phyloP scores from a whole-genome alignment of 2,797 vertebrate genomes.

The Cephalopachus bancanus region DNA sequence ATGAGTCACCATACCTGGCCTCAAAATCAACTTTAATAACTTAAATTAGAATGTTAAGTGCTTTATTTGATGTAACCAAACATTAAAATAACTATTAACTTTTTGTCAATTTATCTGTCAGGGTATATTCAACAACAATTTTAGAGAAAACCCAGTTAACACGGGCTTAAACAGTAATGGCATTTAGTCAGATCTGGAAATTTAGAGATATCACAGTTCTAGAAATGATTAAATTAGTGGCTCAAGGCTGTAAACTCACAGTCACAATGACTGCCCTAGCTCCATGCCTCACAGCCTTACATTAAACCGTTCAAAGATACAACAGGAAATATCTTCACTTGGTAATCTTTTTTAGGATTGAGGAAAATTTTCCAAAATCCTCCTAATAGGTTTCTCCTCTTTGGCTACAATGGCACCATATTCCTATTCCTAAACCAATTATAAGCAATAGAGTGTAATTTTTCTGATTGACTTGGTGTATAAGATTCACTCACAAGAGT shows the following conservation, averaged over 20 bases:
- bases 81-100: conserved; percentile 8
- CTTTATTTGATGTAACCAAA: background rate
- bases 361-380: background rate
- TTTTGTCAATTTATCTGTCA: background rate
- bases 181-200: background rate
- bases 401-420: background rate
- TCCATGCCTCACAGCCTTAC: background rate
- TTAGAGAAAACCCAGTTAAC: conserved; percentile 33
- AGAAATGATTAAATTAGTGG: background rate
- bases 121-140: background rate
- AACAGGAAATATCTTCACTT: background rate
- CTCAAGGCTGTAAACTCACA: background rate
- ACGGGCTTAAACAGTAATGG: background rate
- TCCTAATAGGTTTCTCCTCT: background rate
- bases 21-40: too few species aligned
- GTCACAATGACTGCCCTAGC: background rate
- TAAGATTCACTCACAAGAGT: background rate
- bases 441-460: background rate
- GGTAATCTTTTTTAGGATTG: background rate
- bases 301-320: background rate
- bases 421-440: background rate
- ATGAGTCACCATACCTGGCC: too few species aligned
- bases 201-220: background rate
- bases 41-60: background rate
- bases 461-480: background rate